Percentiles rank a stretch among this genome's conserved stretches.
Evolutionary conservation across 2,888 invertebrate genomes (phyloP).

Genomic region (Dynastes grantii): DNA sequence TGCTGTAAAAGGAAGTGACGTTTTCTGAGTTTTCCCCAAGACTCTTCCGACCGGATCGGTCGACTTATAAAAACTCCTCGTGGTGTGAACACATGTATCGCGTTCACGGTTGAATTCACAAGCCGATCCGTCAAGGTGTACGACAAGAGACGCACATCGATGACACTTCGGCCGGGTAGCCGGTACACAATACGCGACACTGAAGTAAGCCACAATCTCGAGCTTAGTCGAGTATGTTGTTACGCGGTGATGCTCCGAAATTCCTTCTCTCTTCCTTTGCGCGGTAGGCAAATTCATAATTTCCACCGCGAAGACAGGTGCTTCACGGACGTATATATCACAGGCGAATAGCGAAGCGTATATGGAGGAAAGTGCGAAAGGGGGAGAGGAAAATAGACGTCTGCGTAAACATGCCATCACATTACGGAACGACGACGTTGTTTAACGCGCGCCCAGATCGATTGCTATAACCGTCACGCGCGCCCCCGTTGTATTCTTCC

Average conservation of each 20-base stretch:
- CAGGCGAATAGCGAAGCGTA: conserved; percentile 1
- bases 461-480: conserved; percentile 28
- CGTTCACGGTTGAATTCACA: conserved; percentile 36
- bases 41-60: not conserved
- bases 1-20: not conserved
- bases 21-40: not conserved
- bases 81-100: conserved; percentile 28
- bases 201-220: not conserved
- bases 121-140: conserved; percentile 30
- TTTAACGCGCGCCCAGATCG: conserved; percentile 33
- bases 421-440: conserved; percentile 26
- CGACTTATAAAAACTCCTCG: conserved; percentile 20
- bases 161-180: conserved; percentile 11
- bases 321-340: conserved; percentile 22
- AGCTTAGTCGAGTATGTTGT: not conserved
- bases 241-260: not conserved
- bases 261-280: not conserved
- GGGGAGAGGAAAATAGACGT: conserved; percentile 25
- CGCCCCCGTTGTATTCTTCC: not conserved
- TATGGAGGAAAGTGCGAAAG: conserved; percentile 1
- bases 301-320: conserved; percentile 35
- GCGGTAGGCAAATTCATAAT: conserved; percentile 19
- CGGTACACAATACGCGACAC: not conserved
- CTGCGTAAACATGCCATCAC: conserved; percentile 35
- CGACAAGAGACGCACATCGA: conserved; percentile 10